Evolutionary conservation across 2,113 vertebrate genomes (phyloP), one percentile per base, ranked within the genome.

Genomic region (Noctilio leporinus): DNA sequence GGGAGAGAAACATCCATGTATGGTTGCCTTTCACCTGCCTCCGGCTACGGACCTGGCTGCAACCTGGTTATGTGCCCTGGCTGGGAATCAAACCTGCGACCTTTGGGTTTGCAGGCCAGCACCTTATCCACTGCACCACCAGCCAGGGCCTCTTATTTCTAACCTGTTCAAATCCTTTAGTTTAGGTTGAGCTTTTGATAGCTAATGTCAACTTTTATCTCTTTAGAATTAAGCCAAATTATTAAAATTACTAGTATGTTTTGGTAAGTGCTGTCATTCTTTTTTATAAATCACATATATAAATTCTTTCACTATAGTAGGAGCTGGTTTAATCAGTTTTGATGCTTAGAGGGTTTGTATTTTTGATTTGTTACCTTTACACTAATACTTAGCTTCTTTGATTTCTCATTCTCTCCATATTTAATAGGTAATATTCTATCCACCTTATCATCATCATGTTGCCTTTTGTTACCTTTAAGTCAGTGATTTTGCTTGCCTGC

Each of bases 91-190:
- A n/a, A n/a, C n/a, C n/a, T n/a, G n/a, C n/a, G n/a, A n/a, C n/a
- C n/a, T n/a, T n/a, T n/a, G n/a, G n/a, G n/a, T n/a, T n/a, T n/a
- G n/a, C n/a, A n/a, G n/a, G n/a, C n/a, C n/a, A n/a, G n/a, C n/a
- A n/a, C n/a, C n/a, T n/a, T n/a, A n/a, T n/a, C n/a, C n/a, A n/a
- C n/a, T n/a, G n/a, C n/a, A n/a, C n/a, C n/a, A n/a, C n/a, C n/a
- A n/a, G n/a, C n/a, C n/a, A n/a, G n/a, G n/a, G n/a, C 38, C 30
- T 69, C 86, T 88, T 70, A 35, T 93, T 93, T 82, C 57, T 83
- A 67, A 38, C 26, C 33, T 84, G 65, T 76, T 59, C 67, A 57
- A 84, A 83, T 84, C 59, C 43, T 77, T 87, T 30, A 78, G 77
- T 20, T 33, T 57, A 55, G 17, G 64, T 20, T 82, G 14, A 4